These are phyloP conservation scores for Ascaphus truei DNA, from an alignment of 2,113 vertebrate species.

Conservation along the genomic window DNA sequence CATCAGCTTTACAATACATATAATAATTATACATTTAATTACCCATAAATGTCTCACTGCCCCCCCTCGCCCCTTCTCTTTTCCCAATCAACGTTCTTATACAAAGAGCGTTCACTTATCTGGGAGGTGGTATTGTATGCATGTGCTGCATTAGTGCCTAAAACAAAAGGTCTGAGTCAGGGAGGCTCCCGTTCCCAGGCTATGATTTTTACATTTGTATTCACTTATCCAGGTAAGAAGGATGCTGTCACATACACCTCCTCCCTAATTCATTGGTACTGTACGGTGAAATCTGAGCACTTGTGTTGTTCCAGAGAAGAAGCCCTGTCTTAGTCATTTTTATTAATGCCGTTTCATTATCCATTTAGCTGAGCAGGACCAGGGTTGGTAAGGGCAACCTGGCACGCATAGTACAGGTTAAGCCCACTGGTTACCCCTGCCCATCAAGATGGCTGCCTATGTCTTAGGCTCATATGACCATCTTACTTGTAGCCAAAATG, in stretches of 20 bases:
- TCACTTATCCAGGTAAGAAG: not conserved
- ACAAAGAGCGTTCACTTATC: constrained; percentile 7
- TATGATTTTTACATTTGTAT: constrained; percentile 24
- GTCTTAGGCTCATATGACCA: too few relatives aligned
- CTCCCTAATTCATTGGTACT: constrained; percentile 6
- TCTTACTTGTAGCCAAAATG: too few relatives aligned
- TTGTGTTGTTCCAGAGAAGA: constrained; percentile 5
- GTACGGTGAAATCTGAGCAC: not conserved
- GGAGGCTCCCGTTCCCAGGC: constrained; percentile 9
- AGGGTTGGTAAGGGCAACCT: too few relatives aligned
- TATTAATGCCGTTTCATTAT: too few relatives aligned
- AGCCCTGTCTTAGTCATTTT: too few relatives aligned
- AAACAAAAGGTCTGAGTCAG: constrained; percentile 35
- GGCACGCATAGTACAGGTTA: too few relatives aligned
- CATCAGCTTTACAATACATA: constrained; percentile 30
- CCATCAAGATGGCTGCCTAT: too few relatives aligned
- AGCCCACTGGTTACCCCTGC: too few relatives aligned
- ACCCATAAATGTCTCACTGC: not conserved
- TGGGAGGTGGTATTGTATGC: not conserved
- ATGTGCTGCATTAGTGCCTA: not conserved
- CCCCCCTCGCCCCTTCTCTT: not conserved
- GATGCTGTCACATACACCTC: not conserved
- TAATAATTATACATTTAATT: constrained; percentile 18
- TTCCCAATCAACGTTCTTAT: not conserved
- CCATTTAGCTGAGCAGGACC: too few relatives aligned